Conservation (phyloP, 1,140 invertebrate species). For the Potamilus streckersoni region DNA sequence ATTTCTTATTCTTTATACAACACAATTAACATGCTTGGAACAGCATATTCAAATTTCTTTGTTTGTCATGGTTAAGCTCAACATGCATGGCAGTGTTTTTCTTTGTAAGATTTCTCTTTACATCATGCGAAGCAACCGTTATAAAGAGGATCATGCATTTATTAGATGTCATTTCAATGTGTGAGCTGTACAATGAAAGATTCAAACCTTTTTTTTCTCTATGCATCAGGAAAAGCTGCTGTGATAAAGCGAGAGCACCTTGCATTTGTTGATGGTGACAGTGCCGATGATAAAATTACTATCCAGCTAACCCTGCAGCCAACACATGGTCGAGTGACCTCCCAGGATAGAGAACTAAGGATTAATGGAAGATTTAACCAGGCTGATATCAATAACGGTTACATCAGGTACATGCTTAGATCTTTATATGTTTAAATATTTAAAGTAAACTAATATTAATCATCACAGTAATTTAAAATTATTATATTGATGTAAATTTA, state of each 20-base stretch:
- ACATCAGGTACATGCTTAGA: slow-evolving; percentile 38
- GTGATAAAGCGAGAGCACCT: slow-evolving; percentile 34
- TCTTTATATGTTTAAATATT: too few relatives aligned
- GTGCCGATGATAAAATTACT: slow-evolving; percentile 31
- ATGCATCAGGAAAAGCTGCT: slow-evolving; percentile 31
- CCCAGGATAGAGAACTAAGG: slow-evolving; percentile 15
- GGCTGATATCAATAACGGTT: slow-evolving; percentile 49
- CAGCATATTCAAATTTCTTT: too few relatives aligned
- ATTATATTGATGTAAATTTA: too few relatives aligned
- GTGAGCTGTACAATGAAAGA: background rate
- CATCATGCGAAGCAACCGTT: too few relatives aligned
- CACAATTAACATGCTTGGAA: too few relatives aligned
- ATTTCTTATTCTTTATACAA: too few relatives aligned
- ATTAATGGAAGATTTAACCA: slow-evolving; percentile 47
- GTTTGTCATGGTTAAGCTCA: too few relatives aligned
- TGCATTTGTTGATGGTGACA: slow-evolving; percentile 47
- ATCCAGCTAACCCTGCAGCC: slow-evolving; percentile 37
- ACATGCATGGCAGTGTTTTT: background rate
- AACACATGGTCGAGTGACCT: slow-evolving; percentile 39
- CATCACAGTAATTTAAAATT: too few relatives aligned
- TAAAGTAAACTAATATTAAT: too few relatives aligned
- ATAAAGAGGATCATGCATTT: too few relatives aligned
- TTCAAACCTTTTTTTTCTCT: background rate
- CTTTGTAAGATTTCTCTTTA: too few relatives aligned
- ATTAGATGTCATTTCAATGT: too few relatives aligned